A percentile compares a stretch with the other conserved stretches of the same genome.
Evolutionary conservation across 2,888 invertebrate genomes (phyloP).

Genomic region (Stenichneumon culpator): DNA sequence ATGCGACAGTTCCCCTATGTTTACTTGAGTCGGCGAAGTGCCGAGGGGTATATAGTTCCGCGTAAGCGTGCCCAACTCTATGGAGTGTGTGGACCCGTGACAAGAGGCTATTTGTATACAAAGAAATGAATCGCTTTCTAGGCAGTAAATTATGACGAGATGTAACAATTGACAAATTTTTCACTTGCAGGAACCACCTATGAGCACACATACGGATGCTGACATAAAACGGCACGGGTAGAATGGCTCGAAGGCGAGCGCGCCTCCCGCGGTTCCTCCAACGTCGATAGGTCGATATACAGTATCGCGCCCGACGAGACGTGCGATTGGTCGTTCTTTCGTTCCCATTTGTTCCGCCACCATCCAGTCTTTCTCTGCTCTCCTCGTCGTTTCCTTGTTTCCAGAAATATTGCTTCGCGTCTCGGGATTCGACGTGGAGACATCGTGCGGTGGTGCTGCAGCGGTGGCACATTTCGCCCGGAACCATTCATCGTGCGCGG

Average conservation of each 20-base stretch:
- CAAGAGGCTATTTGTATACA: no score
- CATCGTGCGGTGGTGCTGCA: conserved; percentile 5
- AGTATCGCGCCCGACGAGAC: conserved; percentile 3
- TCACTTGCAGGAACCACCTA: not conserved
- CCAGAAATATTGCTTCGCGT: conserved; percentile 52
- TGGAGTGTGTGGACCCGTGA: no score
- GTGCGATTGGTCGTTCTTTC: conserved; percentile 27
- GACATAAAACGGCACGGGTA: not conserved
- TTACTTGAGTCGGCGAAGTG: no score
- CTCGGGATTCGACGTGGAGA: conserved; percentile 29
- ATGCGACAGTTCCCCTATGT: no score
- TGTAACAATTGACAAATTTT: not conserved
- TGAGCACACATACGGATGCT: not conserved
- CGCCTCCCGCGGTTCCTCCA: not conserved
- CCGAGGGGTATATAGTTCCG: no score
- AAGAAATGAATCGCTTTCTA: no score
- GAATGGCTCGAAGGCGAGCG: conserved; percentile 2
- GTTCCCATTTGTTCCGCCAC: conserved; percentile 22
- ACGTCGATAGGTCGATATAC: conserved; percentile 56
- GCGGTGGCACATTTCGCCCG: conserved; percentile 30
- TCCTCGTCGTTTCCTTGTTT: conserved; percentile 40
- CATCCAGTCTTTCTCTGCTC: conserved; percentile 27
- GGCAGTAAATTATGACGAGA: no score
- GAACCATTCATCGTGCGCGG: conserved; percentile 45
- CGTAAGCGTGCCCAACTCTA: no score